Conservation (phyloP, 2,797 vertebrate species). For the Bradypodion ventrale region DNA sequence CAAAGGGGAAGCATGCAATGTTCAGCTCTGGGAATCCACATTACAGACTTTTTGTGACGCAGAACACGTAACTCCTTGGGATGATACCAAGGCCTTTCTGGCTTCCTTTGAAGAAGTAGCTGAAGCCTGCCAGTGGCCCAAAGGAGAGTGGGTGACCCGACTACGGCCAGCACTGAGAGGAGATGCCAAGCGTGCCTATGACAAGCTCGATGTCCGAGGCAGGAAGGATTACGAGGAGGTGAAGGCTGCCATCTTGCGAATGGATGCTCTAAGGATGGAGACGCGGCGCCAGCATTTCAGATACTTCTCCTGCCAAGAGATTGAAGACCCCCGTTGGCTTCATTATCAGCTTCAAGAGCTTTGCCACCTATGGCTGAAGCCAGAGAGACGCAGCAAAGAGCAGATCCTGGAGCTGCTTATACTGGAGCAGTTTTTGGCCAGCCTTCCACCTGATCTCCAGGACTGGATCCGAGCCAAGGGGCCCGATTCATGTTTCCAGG, state of each 20-base stretch:
- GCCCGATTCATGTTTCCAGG: conserved; percentile 23
- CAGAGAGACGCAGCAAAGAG: no score
- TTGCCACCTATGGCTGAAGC: no score
- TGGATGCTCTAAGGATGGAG: background rate
- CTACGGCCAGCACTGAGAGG: background rate
- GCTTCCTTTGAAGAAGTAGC: conserved; percentile 11
- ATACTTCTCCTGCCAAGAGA: conserved; percentile 12
- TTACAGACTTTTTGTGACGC: no score
- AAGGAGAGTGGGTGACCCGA: background rate
- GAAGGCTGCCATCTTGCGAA: conserved; percentile 21
- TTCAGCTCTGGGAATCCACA: no score
- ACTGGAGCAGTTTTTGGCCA: conserved; percentile 31
- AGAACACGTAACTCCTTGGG: background rate
- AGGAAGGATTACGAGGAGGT: background rate
- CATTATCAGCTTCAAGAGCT: conserved; percentile 24
- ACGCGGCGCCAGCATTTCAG: background rate
- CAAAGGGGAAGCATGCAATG: no score
- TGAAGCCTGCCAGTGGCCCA: background rate
- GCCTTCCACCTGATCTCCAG: conserved; percentile 33
- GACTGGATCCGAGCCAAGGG: conserved; percentile 29
- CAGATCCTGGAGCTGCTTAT: no score
- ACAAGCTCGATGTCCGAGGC: background rate
- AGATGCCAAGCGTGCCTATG: no score
- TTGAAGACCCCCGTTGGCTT: conserved; percentile 8
- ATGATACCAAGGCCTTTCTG: background rate